These are phyloP conservation scores for Phylloscopus whistleri DNA, from an alignment of 2,113 vertebrate genomes.

Conservation along the genomic window DNA sequence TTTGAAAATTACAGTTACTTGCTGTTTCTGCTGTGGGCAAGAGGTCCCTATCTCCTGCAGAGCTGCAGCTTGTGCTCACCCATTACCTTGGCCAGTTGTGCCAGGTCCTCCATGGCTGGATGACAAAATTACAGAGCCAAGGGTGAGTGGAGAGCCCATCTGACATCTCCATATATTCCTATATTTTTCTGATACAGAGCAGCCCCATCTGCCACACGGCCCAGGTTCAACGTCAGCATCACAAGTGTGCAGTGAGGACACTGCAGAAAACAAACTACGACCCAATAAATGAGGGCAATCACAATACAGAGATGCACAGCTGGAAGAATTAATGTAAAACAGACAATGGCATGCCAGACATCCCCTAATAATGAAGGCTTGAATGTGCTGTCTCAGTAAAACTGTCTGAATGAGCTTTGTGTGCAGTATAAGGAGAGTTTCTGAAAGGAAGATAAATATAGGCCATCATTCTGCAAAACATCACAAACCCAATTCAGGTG, in stretches of 20 bases:
- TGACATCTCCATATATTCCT: neutral
- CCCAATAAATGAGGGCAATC: neutral
- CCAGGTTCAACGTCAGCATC: neutral
- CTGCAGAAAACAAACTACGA: neutral
- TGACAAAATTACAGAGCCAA: neutral
- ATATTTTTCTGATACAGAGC: neutral
- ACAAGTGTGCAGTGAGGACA: fast-evolving
- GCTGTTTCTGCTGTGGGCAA: neutral
- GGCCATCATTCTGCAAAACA: neutral
- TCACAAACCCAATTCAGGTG: neutral
- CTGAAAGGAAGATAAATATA: neutral
- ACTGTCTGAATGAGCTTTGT: neutral
- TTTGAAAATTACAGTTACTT: neutral
- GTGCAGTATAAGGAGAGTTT: neutral
- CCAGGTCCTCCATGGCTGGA: neutral
- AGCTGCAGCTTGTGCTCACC: neutral
- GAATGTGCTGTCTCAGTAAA: neutral
- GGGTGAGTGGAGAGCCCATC: neutral
- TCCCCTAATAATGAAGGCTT: neutral
- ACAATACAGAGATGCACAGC: neutral
- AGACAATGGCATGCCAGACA: neutral
- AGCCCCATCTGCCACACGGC: neutral
- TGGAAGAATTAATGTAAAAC: neutral
- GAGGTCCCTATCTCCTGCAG: neutral
- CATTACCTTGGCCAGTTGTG: neutral